Base-by-base conservation (phyloP, 2,888 invertebrate species). In the Acleris emargana region DNA sequence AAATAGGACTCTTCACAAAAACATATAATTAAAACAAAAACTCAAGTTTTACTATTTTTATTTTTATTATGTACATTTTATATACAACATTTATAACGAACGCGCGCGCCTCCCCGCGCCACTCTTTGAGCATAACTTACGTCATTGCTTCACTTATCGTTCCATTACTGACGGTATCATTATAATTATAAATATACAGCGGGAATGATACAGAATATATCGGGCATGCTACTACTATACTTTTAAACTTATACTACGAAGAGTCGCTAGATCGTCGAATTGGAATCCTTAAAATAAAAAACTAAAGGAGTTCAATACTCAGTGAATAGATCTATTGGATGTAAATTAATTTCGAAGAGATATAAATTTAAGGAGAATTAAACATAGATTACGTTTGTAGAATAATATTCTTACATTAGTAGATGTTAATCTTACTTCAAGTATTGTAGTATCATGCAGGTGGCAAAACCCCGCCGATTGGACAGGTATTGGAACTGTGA, bases 61-160 rank as follows among this genome's bases (percentile, higher is more conserved):
- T 88, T 84, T 79, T 85, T 82, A 89, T 89, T 86, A 83, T 83
- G 80, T 91, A 91, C 91, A 91, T 87, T 87, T 88, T 91, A 91
- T 91, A 84, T 91, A 91, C 91, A 91, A 86, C 74, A 73, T 87
- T 85, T 82, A 83, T 83, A 82, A 83, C 80, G 82, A 83, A 75
- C 76, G 80, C 85, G 81, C 83, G 71, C 78, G 73, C 77, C 76
- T 78, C 76, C 76, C 81, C 83, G 79, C 74, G 74, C 76, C 72
- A 82, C 84, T 84, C 84, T 70, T 90, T 90, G 91, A 91, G 90
- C 91, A 89, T 86, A 75, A 47, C 54, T 52, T 43, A 42, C 52
- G 38, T 64, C 50, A 50, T 62, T 59, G 59, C 60, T 75, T 78
- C 74, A 76, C 78, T 79, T 78, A 77, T 73, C 73, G 80, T 81